Evolutionary conservation across 2,113 vertebrate species (phyloP), one percentile per base, ranked within the genome.

Genomic region (Phycodurus eques): DNA sequence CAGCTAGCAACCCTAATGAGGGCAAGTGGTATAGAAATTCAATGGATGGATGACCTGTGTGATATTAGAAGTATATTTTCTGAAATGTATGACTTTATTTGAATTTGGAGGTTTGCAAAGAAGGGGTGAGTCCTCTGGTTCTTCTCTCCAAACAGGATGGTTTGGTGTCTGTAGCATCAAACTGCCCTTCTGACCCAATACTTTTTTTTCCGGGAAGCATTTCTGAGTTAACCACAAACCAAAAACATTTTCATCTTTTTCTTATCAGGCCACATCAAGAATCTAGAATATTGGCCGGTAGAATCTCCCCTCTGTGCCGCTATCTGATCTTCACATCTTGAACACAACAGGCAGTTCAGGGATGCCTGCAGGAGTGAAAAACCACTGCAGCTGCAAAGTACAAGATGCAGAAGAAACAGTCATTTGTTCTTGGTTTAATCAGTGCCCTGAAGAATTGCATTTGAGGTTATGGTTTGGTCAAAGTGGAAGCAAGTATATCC

Each of bases 231-330:
- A 22, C 4, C 53, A 17, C 53, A 22, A 56, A 56, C 53, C 2
- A 0, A n/a, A 56, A 56, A 22, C 53, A 71, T 67, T 43, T 73
- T 68, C 65, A 66, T 77, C 66, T 73, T 78, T 77, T 74, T 83
- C 70, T 80, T 78, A 68, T 74, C 76, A 80, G 74, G 13, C 62
- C 68, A 66, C 59, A 65, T 67, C 15, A 5, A 63, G 65, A 9
- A 80, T 33, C 43, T 35, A 74, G 66, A 78, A 62, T 72, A 73
- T 56, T 43, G n/a, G n/a, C n/a, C n/a, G n/a, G n/a, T n/a, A n/a
- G 73, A 76, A 62, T 5, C 35, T 72, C 66, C 35, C 64, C 61
- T 9, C 19, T n/a, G 54, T 53, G 57, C 15, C 62, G 61, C n/a
- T 51, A 66, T 74, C 60, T 19, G 51, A 19, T 54, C 51, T 19